Base-by-base conservation (phyloP, 2,888 invertebrate genomes). In the Dryococelus australis region DNA sequence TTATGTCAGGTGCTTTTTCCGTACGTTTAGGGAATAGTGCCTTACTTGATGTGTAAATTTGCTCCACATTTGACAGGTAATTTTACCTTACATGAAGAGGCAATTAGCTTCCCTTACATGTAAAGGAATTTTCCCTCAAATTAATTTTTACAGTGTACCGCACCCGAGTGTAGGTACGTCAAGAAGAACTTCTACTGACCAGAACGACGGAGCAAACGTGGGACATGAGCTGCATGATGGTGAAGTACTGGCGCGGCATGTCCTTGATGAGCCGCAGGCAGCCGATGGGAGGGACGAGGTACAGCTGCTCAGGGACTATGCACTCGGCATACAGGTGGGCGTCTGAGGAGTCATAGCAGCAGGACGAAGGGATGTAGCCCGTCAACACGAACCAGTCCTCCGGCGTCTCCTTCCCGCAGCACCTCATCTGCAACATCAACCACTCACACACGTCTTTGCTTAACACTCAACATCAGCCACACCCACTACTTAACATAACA, bases 401-500 rank as follows among this genome's bases (percentile, higher is more conserved):
- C 2, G 90, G 80, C 24, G 87, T 86, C 8, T 91, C 90, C 35
- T 91, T 90, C 6, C 92, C 92, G 87, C 92, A 92, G 87, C 92
- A 92, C 85, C 90, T 87, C 86, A 92, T 88, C 92, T 92, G 87
- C 43, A 88, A 88, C 84, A 86, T 79, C 47, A 86, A 28, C n/a
- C n/a, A n/a, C n/a, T n/a, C n/a, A 43, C n/a, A 79, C 16, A 16
- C 16, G 0, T 0, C 28, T 13, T 27, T 13, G 35, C 3, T 84
- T 35, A 10, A 43, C 43, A 47, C 47, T 35, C 35, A n/a, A n/a
- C n/a, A n/a, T n/a, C n/a, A n/a, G n/a, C n/a, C n/a, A n/a, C n/a
- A n/a, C n/a, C n/a, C n/a, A n/a, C n/a, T n/a, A n/a, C n/a, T n/a
- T n/a, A n/a, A n/a, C n/a, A n/a, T n/a, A n/a, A n/a, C n/a, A n/a